Evolutionary conservation across 2,888 invertebrate species (phyloP).

Genomic region (Ichneumon xanthorius): DNA sequence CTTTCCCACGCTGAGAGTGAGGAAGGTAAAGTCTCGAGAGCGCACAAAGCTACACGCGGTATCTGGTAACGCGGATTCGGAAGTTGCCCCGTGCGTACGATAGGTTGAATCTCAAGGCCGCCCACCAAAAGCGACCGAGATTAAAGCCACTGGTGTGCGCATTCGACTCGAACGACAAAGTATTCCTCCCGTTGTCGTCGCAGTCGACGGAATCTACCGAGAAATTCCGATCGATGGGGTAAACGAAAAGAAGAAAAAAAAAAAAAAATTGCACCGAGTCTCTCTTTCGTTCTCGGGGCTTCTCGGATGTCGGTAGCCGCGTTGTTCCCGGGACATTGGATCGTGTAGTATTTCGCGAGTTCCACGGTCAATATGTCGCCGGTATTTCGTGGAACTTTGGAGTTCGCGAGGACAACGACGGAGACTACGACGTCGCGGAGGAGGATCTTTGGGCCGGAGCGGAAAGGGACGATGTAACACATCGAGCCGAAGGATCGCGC

Average conservation of each 20-base stretch:
- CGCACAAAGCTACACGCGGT: constrained; percentile 10
- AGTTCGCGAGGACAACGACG: constrained; percentile 37
- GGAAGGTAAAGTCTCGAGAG: not conserved
- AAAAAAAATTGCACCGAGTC: constrained; percentile 39
- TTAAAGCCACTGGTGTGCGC: constrained; percentile 28
- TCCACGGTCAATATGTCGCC: constrained; percentile 70
- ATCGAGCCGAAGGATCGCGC: constrained; percentile 65
- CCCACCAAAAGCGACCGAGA: constrained; percentile 47
- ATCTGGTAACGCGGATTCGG: constrained; percentile 37
- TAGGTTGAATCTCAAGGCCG: constrained; percentile 17
- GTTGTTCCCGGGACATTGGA: constrained; percentile 67
- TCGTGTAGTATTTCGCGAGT: constrained; percentile 76
- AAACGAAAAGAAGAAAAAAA: constrained; percentile 65
- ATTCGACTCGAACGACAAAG: constrained; percentile 68
- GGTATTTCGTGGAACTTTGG: constrained; percentile 74
- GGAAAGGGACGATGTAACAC: constrained; percentile 62
- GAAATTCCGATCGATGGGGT: constrained; percentile 74
- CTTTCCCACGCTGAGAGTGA: constrained; percentile 13
- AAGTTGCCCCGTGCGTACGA: not conserved
- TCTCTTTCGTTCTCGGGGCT: constrained; percentile 40
- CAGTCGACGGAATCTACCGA: constrained; percentile 73
- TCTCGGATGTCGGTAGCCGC: constrained; percentile 73
- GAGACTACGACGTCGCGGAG: constrained; percentile 37
- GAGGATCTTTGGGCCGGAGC: constrained; percentile 51
- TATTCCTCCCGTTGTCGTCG: constrained; percentile 61